A percentile compares a stretch with the other conserved stretches of the same genome.
phyloP scores from a whole-genome alignment of 2,797 vertebrate genomes.

The Squalus acanthias region DNA sequence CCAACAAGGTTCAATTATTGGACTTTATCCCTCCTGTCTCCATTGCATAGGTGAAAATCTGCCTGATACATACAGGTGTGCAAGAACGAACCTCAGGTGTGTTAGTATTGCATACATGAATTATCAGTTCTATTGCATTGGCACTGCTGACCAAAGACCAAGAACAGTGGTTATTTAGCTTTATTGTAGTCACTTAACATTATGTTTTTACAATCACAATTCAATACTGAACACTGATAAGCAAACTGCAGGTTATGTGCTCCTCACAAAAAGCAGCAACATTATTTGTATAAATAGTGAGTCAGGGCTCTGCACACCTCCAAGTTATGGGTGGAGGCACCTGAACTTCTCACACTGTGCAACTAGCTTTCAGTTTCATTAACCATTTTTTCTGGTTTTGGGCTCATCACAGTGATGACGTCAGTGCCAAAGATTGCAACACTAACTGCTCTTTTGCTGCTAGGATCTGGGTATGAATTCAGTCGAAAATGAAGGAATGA shows the following conservation, averaged over 20 bases:
- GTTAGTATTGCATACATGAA: neutral
- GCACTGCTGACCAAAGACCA: neutral
- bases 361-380: neutral
- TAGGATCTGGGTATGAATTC: neutral
- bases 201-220: neutral
- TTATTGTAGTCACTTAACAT: neutral
- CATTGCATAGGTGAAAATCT: neutral
- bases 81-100: too few relatives aligned
- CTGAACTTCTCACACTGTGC: neutral
- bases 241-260: neutral
- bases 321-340: neutral
- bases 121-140: neutral
- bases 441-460: neutral
- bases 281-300: neutral
- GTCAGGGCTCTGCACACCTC: neutral
- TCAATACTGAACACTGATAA: neutral
- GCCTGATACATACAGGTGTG: neutral
- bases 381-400: neutral
- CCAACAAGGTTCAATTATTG: neutral
- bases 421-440: neutral
- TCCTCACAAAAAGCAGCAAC: neutral
- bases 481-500: neutral
- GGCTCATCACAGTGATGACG: neutral
- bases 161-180: neutral
- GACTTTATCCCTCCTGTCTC: neutral